These are phyloP conservation scores for Naso thynnoides DNA, from an alignment of 2,797 vertebrate species.

Conservation along the genomic window DNA sequence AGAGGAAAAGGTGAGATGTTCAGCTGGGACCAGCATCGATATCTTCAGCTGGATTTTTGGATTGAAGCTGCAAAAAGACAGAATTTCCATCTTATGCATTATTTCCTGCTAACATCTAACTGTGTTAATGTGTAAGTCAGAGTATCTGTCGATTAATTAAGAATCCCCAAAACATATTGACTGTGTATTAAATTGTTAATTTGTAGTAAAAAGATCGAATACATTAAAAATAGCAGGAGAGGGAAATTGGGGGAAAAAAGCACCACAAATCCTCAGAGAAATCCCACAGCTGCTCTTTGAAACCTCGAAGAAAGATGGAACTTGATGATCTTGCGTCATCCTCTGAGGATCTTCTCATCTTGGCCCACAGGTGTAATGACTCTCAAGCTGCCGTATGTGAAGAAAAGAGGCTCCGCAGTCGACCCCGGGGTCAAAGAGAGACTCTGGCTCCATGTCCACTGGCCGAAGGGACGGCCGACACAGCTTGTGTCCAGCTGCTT, in stretches of 20 bases:
- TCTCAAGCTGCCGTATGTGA: constrained; percentile 93
- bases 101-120: not conserved
- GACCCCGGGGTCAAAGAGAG: constrained; percentile 92
- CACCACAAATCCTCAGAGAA: not conserved
- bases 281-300: not conserved
- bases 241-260: too few relatives aligned
- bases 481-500: constrained; percentile 94
- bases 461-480: constrained; percentile 85
- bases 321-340: not conserved
- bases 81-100: not conserved
- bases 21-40: not conserved
- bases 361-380: constrained; percentile 87
- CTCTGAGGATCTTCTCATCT: not conserved
- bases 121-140: not conserved
- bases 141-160: not conserved
- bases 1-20: constrained; percentile 88
- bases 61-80: not conserved
- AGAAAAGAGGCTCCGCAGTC: constrained; percentile 87
- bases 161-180: not conserved
- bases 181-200: too few relatives aligned
- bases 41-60: not conserved
- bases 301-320: not conserved
- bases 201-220: too few relatives aligned
- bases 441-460: constrained; percentile 93
- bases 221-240: too few relatives aligned